Percentiles rank a stretch among this genome's conserved stretches.
phyloP scores from a whole-genome alignment of 2,113 vertebrate genomes.

The Chloropsis cyanopogon region DNA sequence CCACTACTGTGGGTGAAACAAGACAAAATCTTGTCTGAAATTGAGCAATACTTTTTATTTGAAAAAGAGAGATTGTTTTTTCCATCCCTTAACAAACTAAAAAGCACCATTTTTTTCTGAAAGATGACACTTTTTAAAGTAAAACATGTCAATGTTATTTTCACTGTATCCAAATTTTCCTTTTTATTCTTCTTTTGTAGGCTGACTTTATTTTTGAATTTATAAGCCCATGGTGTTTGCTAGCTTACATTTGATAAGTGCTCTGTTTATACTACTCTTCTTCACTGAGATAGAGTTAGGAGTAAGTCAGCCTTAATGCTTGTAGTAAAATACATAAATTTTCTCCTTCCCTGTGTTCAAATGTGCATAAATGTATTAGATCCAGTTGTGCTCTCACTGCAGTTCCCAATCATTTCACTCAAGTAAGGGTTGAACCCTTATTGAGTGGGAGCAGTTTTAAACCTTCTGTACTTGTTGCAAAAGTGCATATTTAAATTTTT shows the following conservation, averaged over 20 bases:
- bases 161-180: neutral
- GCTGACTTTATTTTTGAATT: neutral
- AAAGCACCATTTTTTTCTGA: neutral
- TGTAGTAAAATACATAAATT: neutral
- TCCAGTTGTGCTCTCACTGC: neutral
- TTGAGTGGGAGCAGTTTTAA: neutral
- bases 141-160: neutral
- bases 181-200: neutral
- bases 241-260: neutral
- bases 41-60: slow-evolving; percentile 35
- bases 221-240: neutral
- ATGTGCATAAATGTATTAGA: neutral
- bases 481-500: neutral
- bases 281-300: neutral
- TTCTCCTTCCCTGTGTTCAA: neutral
- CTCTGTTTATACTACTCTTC: neutral
- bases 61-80: neutral
- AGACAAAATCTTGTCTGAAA: neutral
- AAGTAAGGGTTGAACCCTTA: neutral
- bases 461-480: neutral
- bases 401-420: neutral
- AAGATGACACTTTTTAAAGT: neutral
- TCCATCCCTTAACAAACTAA: neutral
- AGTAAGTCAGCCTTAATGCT: neutral
- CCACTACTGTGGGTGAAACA: neutral